Conservation (phyloP, 35 echinoderm and acorn worm genomes). For the Chiridota heheva region DNA sequence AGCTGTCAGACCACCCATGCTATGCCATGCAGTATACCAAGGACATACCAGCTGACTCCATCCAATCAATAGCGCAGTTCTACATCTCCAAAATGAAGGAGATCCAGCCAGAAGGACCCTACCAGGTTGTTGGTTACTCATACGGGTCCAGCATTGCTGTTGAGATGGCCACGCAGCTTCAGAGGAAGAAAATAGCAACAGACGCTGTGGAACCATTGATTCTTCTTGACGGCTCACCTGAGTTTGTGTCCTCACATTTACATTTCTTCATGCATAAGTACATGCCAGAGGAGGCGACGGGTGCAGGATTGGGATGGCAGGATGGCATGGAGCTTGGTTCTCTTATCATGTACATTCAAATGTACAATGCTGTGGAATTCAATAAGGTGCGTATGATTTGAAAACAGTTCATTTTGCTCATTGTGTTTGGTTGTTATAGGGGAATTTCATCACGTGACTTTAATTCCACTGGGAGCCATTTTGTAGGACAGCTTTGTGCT, state of each 20-base stretch:
- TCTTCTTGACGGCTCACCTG: constrained; percentile 72
- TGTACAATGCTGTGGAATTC: constrained; percentile 32
- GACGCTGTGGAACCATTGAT: constrained; percentile 33
- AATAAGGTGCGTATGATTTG: constrained; percentile 46
- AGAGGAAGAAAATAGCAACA: not conserved
- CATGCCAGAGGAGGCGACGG: constrained; percentile 37
- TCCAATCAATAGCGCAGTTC: constrained; percentile 52
- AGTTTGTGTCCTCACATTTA: constrained; percentile 56
- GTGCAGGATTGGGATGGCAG: constrained; percentile 33
- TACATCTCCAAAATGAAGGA: constrained; percentile 41
- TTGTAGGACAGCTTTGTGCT: not conserved
- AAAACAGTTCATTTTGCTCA: not conserved
- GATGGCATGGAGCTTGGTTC: constrained; percentile 26
- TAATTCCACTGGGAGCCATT: not conserved
- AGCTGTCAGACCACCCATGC: constrained; percentile 47
- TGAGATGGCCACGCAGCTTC: constrained; percentile 58
- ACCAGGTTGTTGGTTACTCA: constrained; percentile 65
- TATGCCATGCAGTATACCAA: constrained; percentile 62
- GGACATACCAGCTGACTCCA: constrained; percentile 36
- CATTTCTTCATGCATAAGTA: constrained; percentile 64
- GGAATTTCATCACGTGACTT: not conserved
- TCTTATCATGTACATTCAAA: constrained; percentile 50
- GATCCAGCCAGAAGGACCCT: constrained; percentile 31
- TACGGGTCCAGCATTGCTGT: constrained; percentile 70
- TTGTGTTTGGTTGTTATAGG: not conserved